A percentile compares a stretch with the other conserved stretches of the same genome.
These are phyloP conservation scores for Lysiphlebus fabarum DNA, from an alignment of 1,140 invertebrate genomes.

Conservation along the genomic window DNA sequence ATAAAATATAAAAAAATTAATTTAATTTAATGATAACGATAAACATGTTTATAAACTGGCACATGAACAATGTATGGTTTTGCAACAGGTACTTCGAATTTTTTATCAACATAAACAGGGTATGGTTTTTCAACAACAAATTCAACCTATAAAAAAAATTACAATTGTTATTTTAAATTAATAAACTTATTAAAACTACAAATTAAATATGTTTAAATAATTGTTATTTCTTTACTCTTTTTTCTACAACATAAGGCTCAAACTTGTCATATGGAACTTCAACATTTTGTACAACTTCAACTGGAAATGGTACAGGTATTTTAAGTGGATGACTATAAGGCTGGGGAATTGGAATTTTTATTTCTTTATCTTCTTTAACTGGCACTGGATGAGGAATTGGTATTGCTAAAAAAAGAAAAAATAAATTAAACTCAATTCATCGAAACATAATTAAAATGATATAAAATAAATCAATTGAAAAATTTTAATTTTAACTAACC, in stretches of 20 bases:
- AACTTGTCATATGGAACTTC: slow-evolving; percentile 66
- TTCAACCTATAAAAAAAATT: slow-evolving; percentile 58
- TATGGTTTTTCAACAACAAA: slow-evolving; percentile 75
- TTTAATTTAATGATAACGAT: slow-evolving; percentile 54
- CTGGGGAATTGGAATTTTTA: slow-evolving; percentile 70
- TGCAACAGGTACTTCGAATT: slow-evolving; percentile 47
- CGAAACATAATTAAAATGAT: neutral
- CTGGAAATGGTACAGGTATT: slow-evolving; percentile 70
- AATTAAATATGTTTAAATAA: neutral
- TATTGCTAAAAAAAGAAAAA: slow-evolving; percentile 56
- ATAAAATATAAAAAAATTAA: no score
- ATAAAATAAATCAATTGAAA: slow-evolving; percentile 16
- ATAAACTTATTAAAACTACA: slow-evolving; percentile 6
- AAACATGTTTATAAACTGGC: slow-evolving; percentile 78
- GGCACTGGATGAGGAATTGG: slow-evolving; percentile 72
- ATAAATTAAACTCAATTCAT: no score
- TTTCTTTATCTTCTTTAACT: slow-evolving; percentile 70
- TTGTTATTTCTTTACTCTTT: slow-evolving; percentile 43
- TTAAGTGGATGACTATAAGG: slow-evolving; percentile 71
- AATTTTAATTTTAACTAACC: slow-evolving; percentile 31
- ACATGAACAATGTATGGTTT: slow-evolving; percentile 75
- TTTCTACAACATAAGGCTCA: slow-evolving; percentile 72
- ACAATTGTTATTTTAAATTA: slow-evolving; percentile 10
- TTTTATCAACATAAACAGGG: slow-evolving; percentile 57
- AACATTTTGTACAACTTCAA: slow-evolving; percentile 69